Evolutionary conservation across 2,888 invertebrate genomes (phyloP).

Genomic region (Psylliodes chrysocephalus): DNA sequence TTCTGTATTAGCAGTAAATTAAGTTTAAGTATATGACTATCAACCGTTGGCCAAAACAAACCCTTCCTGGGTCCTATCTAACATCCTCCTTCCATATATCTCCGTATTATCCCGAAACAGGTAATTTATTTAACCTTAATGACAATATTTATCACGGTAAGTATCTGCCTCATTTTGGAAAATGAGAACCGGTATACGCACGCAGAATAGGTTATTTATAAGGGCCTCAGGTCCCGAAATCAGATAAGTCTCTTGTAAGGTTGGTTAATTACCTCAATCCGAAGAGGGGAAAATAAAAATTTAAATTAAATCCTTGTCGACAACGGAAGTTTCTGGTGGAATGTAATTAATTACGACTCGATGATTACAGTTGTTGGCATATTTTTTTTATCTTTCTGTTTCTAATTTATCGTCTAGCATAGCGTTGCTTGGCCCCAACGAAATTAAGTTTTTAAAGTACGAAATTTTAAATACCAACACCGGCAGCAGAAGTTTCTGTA

Average conservation of each 20-base stretch:
- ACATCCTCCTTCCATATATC: constrained; percentile 24
- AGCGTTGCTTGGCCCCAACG: constrained; percentile 3
- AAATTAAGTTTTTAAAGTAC: constrained; percentile 28
- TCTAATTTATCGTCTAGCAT: constrained; percentile 30
- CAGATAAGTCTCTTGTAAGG: constrained; percentile 41
- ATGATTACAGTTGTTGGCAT: constrained; percentile 35
- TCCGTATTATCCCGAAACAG: constrained; percentile 40
- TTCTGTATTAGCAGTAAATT: neutral
- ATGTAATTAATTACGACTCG: constrained; percentile 32
- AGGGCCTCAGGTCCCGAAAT: constrained; percentile 28
- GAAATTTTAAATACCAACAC: constrained; percentile 7
- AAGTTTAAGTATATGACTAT: neutral
- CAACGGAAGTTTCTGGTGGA: constrained; percentile 33
- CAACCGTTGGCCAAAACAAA: neutral
- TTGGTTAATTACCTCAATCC: constrained; percentile 42
- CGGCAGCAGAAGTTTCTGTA: constrained; percentile 9
- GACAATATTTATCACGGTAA: constrained; percentile 54
- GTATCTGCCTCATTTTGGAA: constrained; percentile 48
- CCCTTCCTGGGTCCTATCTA: constrained; percentile 5
- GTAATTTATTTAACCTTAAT: constrained; percentile 51
- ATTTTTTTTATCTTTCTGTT: constrained; percentile 32
- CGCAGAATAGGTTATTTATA: constrained; percentile 40
- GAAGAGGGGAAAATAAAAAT: constrained; percentile 36
- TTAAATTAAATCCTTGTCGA: constrained; percentile 38
- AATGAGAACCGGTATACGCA: constrained; percentile 32